Evolutionary conservation across 2,797 vertebrate genomes (phyloP).

Genomic region (Myotis findleyi): DNA sequence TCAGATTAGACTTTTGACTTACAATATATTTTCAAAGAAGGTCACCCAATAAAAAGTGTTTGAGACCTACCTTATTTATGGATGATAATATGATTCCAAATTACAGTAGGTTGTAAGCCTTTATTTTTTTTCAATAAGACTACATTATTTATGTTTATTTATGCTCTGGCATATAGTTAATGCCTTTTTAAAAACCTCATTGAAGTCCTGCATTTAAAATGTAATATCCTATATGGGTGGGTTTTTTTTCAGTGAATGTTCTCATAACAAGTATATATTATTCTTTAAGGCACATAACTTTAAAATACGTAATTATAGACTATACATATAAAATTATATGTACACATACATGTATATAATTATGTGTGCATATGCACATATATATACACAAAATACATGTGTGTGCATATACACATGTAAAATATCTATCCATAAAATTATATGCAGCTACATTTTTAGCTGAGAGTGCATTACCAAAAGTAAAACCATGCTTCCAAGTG

Average conservation of each 20-base stretch:
- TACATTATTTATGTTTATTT: not conserved
- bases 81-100: not conserved
- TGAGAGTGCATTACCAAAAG: not conserved
- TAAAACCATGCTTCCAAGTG: not conserved
- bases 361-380: too few species aligned
- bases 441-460: not conserved
- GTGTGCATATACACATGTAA: not conserved
- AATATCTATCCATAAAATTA: not conserved
- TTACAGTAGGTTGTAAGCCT: constrained; percentile 11
- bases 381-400: not conserved
- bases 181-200: not conserved
- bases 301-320: not conserved
- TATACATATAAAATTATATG: not conserved
- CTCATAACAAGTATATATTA: not conserved
- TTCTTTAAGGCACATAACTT: not conserved
- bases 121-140: constrained; percentile 17
- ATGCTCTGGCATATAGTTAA: not conserved
- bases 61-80: constrained; percentile 41
- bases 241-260: not conserved
- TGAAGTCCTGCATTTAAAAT: not conserved
- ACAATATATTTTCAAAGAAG: not conserved
- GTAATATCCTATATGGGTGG: not conserved
- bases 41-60: not conserved
- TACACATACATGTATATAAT: not conserved
- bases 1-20: constrained; percentile 48